phyloP scores from a whole-genome alignment of 2,888 invertebrate genomes.

The Cryptocephalus moraei region DNA sequence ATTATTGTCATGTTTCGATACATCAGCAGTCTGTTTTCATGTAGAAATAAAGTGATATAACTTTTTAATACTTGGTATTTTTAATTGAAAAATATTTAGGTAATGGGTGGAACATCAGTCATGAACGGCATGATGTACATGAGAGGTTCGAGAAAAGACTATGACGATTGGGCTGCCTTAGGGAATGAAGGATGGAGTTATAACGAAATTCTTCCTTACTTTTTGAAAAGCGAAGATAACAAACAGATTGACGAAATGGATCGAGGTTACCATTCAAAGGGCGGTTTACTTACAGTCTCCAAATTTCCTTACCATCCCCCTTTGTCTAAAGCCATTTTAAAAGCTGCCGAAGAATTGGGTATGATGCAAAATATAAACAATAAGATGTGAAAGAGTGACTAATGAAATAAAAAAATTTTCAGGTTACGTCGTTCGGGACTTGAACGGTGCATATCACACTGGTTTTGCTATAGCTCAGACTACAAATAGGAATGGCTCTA shows the following conservation, averaged over 20 bases:
- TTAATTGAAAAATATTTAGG: slow-evolving; percentile 37
- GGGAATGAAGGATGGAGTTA: slow-evolving; percentile 87
- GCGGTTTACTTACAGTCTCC: slow-evolving; percentile 67
- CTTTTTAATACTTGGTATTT: too few relatives aligned
- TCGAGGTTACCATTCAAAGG: slow-evolving; percentile 63
- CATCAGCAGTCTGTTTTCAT: too few relatives aligned
- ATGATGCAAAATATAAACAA: neutral
- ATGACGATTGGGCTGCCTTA: slow-evolving; percentile 74
- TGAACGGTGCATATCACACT: slow-evolving; percentile 70
- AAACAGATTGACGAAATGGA: slow-evolving; percentile 60
- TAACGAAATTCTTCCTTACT: slow-evolving; percentile 82
- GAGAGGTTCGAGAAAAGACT: slow-evolving; percentile 77
- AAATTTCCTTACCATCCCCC: slow-evolving; percentile 83
- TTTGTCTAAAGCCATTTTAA: slow-evolving; percentile 64
- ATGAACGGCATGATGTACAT: slow-evolving; percentile 97
- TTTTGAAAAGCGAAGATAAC: slow-evolving; percentile 79
- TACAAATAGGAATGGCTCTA: slow-evolving; percentile 74
- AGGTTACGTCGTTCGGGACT: slow-evolving; percentile 67
- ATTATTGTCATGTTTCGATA: too few relatives aligned
- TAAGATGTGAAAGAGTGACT: neutral
- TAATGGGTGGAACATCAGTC: slow-evolving; percentile 84
- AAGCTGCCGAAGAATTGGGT: slow-evolving; percentile 71
- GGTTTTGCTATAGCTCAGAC: slow-evolving; percentile 86
- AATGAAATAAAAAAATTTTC: slow-evolving; percentile 4
- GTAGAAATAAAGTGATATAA: too few relatives aligned